These are phyloP conservation scores for Dione juno DNA, from an alignment of 2,888 invertebrate species.

Conservation along the genomic window DNA sequence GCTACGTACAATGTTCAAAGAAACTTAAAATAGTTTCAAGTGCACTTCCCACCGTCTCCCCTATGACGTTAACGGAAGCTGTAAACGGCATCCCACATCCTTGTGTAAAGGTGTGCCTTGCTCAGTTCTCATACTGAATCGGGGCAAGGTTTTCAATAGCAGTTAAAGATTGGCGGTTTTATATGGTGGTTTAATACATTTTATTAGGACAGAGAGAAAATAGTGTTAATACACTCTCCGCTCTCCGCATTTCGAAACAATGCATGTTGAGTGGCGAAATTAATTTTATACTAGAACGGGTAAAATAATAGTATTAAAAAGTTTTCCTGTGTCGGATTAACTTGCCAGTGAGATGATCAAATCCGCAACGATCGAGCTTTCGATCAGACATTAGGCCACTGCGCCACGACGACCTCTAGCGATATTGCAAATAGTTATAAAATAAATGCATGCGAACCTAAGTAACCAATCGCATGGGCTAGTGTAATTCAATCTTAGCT, in stretches of 20 bases:
- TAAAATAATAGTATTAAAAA: too few species aligned
- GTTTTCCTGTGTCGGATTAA: too few species aligned
- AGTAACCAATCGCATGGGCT: background rate
- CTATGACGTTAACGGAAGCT: conserved; percentile 17
- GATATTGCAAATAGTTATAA: conserved; percentile 1
- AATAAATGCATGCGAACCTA: conserved; percentile 17
- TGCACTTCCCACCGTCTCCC: conserved; percentile 26
- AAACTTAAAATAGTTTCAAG: conserved; percentile 22
- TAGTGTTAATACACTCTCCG: too few species aligned
- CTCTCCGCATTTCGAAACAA: too few species aligned
- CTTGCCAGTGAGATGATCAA: too few species aligned
- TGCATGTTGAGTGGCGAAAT: too few species aligned
- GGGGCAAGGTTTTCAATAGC: background rate
- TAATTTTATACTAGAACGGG: too few species aligned
- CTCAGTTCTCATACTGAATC: conserved; percentile 26
- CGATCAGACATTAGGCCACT: background rate
- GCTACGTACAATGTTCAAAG: conserved; percentile 1
- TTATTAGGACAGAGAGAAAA: too few species aligned
- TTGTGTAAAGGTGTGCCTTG: conserved; percentile 34
- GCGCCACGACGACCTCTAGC: background rate
- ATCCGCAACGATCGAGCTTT: background rate
- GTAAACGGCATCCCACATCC: conserved; percentile 36
- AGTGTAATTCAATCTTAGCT: conserved; percentile 12
- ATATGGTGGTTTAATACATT: background rate
- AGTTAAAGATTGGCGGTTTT: background rate